Evolutionary conservation across 2,113 vertebrate genomes (phyloP).

Genomic region (Lasiurus borealis): DNA sequence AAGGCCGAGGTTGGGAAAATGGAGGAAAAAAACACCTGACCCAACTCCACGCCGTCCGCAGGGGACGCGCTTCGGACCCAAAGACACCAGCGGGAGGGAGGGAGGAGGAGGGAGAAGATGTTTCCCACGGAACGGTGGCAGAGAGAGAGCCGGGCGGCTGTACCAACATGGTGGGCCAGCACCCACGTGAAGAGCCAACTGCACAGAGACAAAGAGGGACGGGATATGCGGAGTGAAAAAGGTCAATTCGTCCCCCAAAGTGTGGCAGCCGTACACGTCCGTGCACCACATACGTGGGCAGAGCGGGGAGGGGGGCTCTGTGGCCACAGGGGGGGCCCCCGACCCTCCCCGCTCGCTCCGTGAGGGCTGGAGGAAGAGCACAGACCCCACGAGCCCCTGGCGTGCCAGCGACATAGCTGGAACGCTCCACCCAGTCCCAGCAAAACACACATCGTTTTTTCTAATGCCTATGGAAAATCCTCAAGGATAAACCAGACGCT

Average conservation of each 20-base stretch:
- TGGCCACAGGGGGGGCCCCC: too few relatives aligned
- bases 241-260: too few relatives aligned
- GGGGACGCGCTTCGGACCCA: neutral
- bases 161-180: neutral
- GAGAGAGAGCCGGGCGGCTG: neutral
- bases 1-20: neutral
- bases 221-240: neutral
- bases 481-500: neutral
- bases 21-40: neutral
- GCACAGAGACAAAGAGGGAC: neutral
- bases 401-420: accelerated
- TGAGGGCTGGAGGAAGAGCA: too few relatives aligned
- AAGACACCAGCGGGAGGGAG: neutral
- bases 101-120: neutral
- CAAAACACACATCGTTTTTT: too few relatives aligned
- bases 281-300: too few relatives aligned
- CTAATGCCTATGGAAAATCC: neutral
- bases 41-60: neutral
- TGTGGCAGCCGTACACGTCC: neutral
- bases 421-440: neutral
- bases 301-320: neutral
- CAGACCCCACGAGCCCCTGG: accelerated
- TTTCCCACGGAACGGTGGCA: neutral
- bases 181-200: neutral
- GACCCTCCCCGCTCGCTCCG: too few relatives aligned